Base-by-base conservation (phyloP, 2,113 vertebrate species). In the Amphiprion percula region DNA sequence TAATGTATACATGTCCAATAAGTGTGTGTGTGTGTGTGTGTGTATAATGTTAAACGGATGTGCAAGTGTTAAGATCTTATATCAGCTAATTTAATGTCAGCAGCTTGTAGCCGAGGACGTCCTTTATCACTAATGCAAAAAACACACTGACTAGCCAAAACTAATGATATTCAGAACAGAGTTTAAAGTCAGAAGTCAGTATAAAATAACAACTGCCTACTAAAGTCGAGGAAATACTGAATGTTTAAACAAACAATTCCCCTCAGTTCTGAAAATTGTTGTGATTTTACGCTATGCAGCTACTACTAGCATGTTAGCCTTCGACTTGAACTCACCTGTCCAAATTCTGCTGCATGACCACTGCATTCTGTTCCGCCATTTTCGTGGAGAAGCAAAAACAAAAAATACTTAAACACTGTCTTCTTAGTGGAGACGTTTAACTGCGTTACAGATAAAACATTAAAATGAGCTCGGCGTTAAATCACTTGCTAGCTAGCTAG, bases 301-400 rank as follows among this genome's bases (percentile, higher is more conserved):
- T 41, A 0, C 16, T 9, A 14, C 55, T 91, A 88, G 87, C 88
- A 75, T 46, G 76, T 65, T 85, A 90, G 87, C 83, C 26, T n/a
- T 44, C 19, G 55, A 86, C 41, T 74, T 81, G 16, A 75, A 94
- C 95, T 94, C 85, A 96, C 95, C 95, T 95, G 93, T 95, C 95
- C 82, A 93, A 62, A 86, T 93, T 94, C 81, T 94, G 94, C 72
- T 94, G 94, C 90, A 94, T 88, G 55, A 73, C 90, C 69, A 90
- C 91, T 5, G 92, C 84, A 68, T 26, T 77, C 80, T 93, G 80
- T 24, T 95, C 95, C 75, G 90, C 84, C 94, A 95, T 95, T 26
- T 30, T 77, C n/a, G 50, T 39, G 5, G 63, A 49, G 49, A 60
- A 24, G 17, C 15, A 6, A 8, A 24, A 16, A 54, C 5, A 52